Percentiles rank a stretch among this genome's conserved stretches.
Conservation (phyloP, 2,797 vertebrate species). For the Chrysocyon brachyurus region DNA sequence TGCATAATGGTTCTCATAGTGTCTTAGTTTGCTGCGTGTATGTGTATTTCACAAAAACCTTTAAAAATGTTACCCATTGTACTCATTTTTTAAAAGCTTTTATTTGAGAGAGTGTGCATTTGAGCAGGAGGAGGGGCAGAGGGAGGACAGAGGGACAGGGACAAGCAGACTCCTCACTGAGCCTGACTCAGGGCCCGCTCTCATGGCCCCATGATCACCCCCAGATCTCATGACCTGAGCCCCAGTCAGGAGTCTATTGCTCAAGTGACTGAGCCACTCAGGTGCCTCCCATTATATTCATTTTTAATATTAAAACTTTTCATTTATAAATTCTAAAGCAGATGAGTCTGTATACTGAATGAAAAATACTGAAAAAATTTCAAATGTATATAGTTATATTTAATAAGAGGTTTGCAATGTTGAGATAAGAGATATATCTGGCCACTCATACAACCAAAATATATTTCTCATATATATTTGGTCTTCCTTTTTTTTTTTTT, state of each 20-base stretch:
- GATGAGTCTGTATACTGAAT: not conserved
- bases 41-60: not conserved
- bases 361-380: not conserved
- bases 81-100: too few species aligned
- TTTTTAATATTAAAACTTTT: conserved; percentile 11
- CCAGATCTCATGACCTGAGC: not conserved
- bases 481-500: not conserved
- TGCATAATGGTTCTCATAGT: not conserved
- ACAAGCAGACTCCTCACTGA: not conserved
- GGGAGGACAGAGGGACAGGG: not conserved
- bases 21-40: not conserved
- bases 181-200: not conserved
- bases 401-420: not conserved
- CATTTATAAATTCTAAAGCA: not conserved
- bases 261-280: not conserved
- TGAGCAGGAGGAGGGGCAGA: not conserved
- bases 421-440: not conserved
- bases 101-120: not conserved
- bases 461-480: not conserved
- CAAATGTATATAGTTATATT: not conserved
- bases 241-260: not conserved
- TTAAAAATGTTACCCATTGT: not conserved
- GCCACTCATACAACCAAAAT: not conserved
- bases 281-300: not conserved
- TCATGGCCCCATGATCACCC: not conserved